Percentiles rank a stretch among this genome's conserved stretches.
Evolutionary conservation across 2,113 vertebrate genomes (phyloP).

Genomic region (Edolisoma coerulescens): DNA sequence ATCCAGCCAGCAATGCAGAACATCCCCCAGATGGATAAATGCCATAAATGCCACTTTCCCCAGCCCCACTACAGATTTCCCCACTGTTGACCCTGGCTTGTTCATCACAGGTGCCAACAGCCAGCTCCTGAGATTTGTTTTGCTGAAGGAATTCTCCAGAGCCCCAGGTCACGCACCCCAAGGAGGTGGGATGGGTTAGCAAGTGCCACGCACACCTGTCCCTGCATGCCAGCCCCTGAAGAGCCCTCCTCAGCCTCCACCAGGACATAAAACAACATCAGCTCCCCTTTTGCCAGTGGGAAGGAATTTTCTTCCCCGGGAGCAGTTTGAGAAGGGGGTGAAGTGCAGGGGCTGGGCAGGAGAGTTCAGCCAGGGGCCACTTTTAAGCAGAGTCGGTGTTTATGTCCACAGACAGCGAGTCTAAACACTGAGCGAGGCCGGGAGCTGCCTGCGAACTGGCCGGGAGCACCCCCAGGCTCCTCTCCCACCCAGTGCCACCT

Average conservation of each 20-base stretch:
- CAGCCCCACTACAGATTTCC: not conserved
- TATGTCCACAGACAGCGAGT: constrained; percentile 54
- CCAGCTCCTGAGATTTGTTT: not conserved
- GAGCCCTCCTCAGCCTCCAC: not conserved
- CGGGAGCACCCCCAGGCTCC: not conserved
- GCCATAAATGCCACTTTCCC: not conserved
- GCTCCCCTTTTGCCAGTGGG: not conserved
- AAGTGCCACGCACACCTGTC: not conserved
- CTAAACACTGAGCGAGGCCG: constrained; percentile 27
- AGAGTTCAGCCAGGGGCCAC: constrained; percentile 53
- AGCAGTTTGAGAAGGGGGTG: constrained; percentile 9
- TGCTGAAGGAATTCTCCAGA: not conserved
- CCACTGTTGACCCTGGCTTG: not conserved
- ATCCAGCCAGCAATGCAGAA: not conserved
- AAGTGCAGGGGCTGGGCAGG: not conserved
- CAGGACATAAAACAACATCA: not conserved
- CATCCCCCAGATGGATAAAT: not conserved
- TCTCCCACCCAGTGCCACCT: not conserved
- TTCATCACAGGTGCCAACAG: fast-evolving
- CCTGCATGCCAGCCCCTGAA: not conserved
- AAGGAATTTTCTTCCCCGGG: not conserved
- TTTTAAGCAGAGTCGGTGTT: not conserved
- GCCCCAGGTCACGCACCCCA: not conserved
- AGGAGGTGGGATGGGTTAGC: not conserved
- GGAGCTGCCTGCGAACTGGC: not conserved